phyloP scores from a whole-genome alignment of 2,797 vertebrate species.

The Carapus acus region DNA sequence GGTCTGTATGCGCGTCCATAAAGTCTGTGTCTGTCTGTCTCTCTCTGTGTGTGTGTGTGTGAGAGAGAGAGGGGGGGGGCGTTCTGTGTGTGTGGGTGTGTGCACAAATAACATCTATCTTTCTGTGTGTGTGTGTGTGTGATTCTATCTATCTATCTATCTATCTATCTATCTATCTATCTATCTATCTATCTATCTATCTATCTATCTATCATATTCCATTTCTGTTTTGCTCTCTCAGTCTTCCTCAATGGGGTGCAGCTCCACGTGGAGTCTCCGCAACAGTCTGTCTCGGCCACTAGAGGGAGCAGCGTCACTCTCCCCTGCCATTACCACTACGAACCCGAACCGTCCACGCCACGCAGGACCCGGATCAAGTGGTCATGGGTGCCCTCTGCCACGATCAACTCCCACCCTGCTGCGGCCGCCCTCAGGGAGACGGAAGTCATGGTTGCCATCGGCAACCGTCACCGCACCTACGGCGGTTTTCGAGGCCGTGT shows the following conservation, averaged over 20 bases:
- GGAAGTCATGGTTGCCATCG: constrained; percentile 84
- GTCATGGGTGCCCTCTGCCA: constrained; percentile 77
- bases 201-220: too few species aligned
- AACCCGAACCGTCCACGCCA: constrained; percentile 64
- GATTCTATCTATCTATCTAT: too few species aligned
- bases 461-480: constrained; percentile 75
- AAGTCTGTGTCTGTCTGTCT: too few species aligned
- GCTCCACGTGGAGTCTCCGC: constrained; percentile 78
- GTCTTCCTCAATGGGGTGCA: constrained; percentile 75
- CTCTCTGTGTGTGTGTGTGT: too few species aligned
- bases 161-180: too few species aligned
- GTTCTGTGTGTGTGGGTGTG: too few species aligned
- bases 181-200: too few species aligned
- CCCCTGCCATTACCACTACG: constrained; percentile 79
- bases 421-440: constrained; percentile 66
- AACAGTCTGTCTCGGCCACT: constrained; percentile 71
- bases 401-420: constrained; percentile 23
- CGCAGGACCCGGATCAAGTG: constrained; percentile 83
- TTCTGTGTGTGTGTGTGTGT: too few species aligned
- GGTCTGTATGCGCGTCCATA: too few species aligned
- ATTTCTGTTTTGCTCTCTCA: constrained; percentile 12
- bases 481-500: constrained; percentile 81
- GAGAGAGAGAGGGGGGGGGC: too few species aligned
- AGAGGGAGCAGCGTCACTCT: constrained; percentile 80
- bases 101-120: too few species aligned